These are phyloP conservation scores for Rhinolophus sinicus DNA, from an alignment of 2,113 vertebrate species.

Conservation along the genomic window DNA sequence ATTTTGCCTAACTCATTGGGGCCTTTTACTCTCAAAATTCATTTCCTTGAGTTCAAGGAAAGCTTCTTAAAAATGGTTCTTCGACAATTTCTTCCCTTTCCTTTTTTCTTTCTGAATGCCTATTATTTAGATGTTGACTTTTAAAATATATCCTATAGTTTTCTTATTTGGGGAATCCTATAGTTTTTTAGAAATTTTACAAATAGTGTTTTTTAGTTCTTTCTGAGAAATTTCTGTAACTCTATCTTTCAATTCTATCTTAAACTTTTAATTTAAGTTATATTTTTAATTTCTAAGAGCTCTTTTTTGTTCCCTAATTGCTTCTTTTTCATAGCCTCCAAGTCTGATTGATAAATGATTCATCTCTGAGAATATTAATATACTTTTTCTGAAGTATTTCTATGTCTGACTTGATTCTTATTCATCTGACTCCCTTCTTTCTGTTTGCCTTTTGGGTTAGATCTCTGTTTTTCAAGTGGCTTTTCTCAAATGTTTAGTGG, in stretches of 20 bases:
- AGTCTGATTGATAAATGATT: not conserved
- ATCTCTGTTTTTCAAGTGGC: not conserved
- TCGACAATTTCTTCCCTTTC: not conserved
- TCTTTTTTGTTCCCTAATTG: not conserved
- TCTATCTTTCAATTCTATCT: not conserved
- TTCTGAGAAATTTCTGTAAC: not conserved
- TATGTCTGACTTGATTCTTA: not conserved
- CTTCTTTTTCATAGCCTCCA: not conserved
- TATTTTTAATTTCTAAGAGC: constrained; percentile 11
- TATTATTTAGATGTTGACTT: not conserved
- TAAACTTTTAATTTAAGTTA: not conserved
- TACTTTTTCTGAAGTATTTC: constrained; percentile 1
- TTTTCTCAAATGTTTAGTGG: not conserved
- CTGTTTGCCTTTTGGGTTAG: not conserved
- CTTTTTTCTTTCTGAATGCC: not conserved
- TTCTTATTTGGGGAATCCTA: not conserved
- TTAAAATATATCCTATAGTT: not conserved
- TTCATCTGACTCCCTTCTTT: not conserved
- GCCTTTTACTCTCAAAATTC: not conserved
- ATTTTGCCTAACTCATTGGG: not conserved
- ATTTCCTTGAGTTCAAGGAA: not conserved
- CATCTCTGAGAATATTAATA: not conserved
- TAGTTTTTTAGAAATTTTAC: not conserved
- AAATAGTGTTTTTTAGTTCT: not conserved
- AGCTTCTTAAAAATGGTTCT: constrained; percentile 8